A percentile compares a stretch with the other conserved stretches of the same genome.
Evolutionary conservation across 2,797 vertebrate genomes (phyloP).

Genomic region (Falco berigora): DNA sequence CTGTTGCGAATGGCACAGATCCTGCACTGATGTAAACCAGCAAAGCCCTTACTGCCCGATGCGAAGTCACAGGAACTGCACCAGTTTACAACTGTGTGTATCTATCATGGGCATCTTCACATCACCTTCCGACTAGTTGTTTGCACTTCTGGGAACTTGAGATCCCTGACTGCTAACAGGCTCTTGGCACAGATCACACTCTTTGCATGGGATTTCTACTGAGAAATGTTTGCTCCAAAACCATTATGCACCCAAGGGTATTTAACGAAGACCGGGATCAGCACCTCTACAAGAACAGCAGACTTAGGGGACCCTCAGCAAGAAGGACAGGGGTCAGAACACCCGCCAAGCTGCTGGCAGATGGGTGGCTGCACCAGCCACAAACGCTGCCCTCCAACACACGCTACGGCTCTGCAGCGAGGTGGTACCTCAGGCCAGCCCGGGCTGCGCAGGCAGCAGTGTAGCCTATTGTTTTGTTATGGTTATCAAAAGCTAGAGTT

Average conservation of each 20-base stretch:
- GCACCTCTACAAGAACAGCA: background rate
- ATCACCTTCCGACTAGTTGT: background rate
- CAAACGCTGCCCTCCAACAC: background rate
- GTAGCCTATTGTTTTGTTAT: background rate
- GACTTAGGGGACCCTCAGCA: background rate
- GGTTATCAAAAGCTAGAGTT: background rate
- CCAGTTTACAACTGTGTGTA: background rate
- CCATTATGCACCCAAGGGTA: background rate
- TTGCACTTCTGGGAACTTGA: background rate
- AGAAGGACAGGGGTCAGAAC: background rate
- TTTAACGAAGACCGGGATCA: background rate
- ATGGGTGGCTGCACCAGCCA: background rate
- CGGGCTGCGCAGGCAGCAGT: background rate
- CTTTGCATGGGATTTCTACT: background rate
- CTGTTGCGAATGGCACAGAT: background rate
- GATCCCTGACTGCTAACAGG: background rate
- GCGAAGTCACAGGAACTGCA: background rate
- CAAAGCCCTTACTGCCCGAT: background rate
- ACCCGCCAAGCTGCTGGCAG: fast-evolving
- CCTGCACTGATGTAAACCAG: background rate
- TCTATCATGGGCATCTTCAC: background rate
- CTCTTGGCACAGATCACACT: background rate
- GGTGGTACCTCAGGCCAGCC: background rate
- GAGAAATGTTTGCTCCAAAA: background rate
- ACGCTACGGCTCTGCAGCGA: background rate